A percentile compares a stretch with the other conserved stretches of the same genome.
Evolutionary conservation across 1,140 invertebrate species (phyloP).

Genomic region (Neelides sp.): DNA sequence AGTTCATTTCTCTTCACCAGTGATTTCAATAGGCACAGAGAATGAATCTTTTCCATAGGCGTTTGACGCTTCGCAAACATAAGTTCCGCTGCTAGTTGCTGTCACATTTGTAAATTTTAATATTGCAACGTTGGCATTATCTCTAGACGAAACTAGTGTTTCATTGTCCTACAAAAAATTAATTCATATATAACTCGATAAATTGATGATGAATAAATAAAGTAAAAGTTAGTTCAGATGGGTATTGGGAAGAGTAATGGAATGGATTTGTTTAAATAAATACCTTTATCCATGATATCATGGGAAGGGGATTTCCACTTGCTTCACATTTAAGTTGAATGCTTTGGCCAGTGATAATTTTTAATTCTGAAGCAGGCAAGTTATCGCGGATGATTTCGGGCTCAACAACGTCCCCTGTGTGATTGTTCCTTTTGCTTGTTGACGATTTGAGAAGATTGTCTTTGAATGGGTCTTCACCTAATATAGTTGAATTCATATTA

Average conservation of each 20-base stretch:
- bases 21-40: conserved; percentile 17
- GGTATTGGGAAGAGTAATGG: conserved; percentile 13
- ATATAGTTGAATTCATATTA: neutral
- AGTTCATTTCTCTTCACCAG: conserved; percentile 11
- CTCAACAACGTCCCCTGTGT: neutral
- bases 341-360: neutral
- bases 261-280: neutral
- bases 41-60: conserved; percentile 13
- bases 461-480: conserved; percentile 18
- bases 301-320: conserved; percentile 1
- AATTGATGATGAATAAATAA: conserved; percentile 1
- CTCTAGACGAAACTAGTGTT: conserved; percentile 2
- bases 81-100: conserved; percentile 17
- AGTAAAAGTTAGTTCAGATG: conserved; percentile 19
- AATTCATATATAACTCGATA: neutral
- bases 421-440: neutral
- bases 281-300: conserved; percentile 1
- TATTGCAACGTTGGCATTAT: neutral
- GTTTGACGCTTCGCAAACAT: conserved; percentile 22
- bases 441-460: conserved; percentile 8
- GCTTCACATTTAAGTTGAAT: conserved; percentile 4
- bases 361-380: neutral
- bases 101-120: conserved; percentile 19
- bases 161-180: conserved; percentile 6
- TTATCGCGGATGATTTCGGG: conserved; percentile 14